Percentiles rank a stretch among this genome's conserved stretches.
These are phyloP conservation scores for Sphenopsis melanotis DNA, from an alignment of 2,797 vertebrate genomes.

Conservation along the genomic window DNA sequence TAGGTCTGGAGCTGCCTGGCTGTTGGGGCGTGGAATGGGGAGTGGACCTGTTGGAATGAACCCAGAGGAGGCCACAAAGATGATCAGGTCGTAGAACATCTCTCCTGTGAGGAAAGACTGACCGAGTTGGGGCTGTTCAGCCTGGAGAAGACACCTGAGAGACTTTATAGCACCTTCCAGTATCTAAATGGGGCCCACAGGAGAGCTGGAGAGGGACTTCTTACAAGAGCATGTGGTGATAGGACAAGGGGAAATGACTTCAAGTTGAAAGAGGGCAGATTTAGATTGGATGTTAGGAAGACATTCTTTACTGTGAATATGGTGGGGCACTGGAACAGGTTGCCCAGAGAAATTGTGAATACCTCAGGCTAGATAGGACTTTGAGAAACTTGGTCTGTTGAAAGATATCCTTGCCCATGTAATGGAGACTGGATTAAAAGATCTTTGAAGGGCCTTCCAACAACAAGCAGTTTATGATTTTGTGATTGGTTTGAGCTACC, in stretches of 20 bases:
- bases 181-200: background rate
- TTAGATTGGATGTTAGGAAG: background rate
- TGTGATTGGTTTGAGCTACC: background rate
- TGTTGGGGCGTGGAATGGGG: background rate
- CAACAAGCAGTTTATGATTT: background rate
- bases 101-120: background rate
- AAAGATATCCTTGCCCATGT: background rate
- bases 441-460: background rate
- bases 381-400: background rate
- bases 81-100: background rate
- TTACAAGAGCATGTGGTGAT: background rate
- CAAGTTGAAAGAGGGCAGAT: background rate
- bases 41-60: background rate
- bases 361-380: no score
- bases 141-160: background rate
- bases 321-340: background rate
- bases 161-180: background rate
- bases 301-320: background rate
- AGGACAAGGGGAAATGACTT: background rate
- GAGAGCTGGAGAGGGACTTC: background rate
- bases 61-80: background rate
- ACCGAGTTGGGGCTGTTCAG: background rate
- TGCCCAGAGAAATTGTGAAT: background rate
- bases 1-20: fast-evolving
- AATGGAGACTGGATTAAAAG: background rate